Evolutionary conservation across 2,113 vertebrate species (phyloP).

Genomic region (Eurystomus gularis): DNA sequence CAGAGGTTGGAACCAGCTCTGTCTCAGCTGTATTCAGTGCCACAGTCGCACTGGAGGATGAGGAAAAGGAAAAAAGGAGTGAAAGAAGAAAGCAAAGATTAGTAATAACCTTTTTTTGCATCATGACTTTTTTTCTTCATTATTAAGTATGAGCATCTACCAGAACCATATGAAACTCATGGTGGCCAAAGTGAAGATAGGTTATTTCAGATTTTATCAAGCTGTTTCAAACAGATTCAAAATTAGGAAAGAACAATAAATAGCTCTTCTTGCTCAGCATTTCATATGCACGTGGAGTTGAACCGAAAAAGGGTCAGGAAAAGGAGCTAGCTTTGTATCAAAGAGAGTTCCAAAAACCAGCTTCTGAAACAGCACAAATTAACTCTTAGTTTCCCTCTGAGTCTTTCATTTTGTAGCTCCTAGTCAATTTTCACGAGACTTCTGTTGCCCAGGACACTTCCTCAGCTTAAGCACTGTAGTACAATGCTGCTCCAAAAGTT

Average conservation of each 20-base stretch:
- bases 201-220: background rate
- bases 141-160: background rate
- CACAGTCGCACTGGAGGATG: background rate
- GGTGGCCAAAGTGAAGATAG: background rate
- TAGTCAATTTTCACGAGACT: background rate
- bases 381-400: background rate
- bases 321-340: background rate
- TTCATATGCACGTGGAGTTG: background rate
- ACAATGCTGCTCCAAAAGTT: background rate
- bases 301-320: background rate
- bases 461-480: background rate
- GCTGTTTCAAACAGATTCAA: background rate
- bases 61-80: background rate
- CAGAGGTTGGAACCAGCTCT: conserved; percentile 11
- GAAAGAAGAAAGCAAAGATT: background rate
- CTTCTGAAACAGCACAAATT: background rate
- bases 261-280: background rate
- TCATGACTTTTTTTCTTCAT: background rate
- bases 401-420: background rate
- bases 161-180: background rate
- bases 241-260: background rate
- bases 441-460: background rate
- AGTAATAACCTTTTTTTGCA: background rate
- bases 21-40: background rate
- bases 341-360: background rate